Base-by-base conservation (phyloP, 1,140 invertebrate species). In the Drosophila sproati region DNA sequence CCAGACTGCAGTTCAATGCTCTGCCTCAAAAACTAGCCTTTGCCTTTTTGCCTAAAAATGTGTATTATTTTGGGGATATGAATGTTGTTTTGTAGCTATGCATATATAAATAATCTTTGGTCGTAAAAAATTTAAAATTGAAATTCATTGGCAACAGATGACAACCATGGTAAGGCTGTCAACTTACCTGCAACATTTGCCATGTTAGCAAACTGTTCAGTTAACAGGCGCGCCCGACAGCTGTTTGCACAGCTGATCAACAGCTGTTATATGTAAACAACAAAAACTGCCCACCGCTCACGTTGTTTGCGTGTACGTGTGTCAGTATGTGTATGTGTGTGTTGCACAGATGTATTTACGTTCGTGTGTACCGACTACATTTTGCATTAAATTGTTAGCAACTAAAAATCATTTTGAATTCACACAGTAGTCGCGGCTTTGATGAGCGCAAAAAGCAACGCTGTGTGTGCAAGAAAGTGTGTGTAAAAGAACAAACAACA, bases 401-500 rank as follows among this genome's bases (percentile, higher is more conserved):
- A 31, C 31, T 57, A 32, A 35, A 56, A 37, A 10, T 1, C 7
- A 10, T 50, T 70, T 74, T 70, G 34, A 74, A 69, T 70, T 4
- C 7, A 20, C 39, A 60, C 47, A 59, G 39, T 67, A 52, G 37
- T 34, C 64, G 64, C 57, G 51, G 51, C 64, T 48, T 41, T 78
- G 73, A 78, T 86, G 73, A 64, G 43, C 48, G 51, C 50, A 73
- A 82, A 85, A 78, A 88, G 77, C 83, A 82, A 87, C 83, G 54
- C 83, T 87, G 83, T 66, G 59, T 68, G 67, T 52, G 62, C 52
- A 77, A 77, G 83, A 88, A 88, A 78, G 70, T 79, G 83, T 80
- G 85, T 88, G 83, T 78, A 73, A 88, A 83, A 80, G 85, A 88
- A 88, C 83, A 88, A 88, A 88, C 83, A 88, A 88, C 89, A 80